phyloP scores from a whole-genome alignment of 2,888 invertebrate species.

The Halocaridina rubra region DNA sequence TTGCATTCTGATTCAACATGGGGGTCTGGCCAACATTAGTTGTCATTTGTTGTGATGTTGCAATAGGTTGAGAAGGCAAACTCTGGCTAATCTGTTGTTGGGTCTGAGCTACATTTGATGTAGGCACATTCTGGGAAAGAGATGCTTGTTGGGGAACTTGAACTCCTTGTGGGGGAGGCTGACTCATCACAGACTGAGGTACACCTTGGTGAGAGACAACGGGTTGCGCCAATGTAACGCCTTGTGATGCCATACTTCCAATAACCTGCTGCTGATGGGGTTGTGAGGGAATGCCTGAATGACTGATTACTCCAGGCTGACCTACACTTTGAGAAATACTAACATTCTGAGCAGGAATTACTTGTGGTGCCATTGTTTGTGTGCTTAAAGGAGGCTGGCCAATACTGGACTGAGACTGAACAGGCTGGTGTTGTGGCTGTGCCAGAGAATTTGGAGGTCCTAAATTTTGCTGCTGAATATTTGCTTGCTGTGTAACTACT shows the following conservation, averaged over 20 bases:
- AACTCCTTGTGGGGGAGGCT: conserved; percentile 17
- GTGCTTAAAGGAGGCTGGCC: conserved; percentile 24
- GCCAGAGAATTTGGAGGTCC: conserved; percentile 18
- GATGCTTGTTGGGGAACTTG: conserved; percentile 13
- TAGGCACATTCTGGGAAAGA: conserved; percentile 18
- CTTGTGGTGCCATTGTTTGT: conserved; percentile 22
- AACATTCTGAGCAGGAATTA: conserved; percentile 1
- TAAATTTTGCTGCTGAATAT: conserved; percentile 11
- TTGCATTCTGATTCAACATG: neutral
- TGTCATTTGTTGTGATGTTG: neutral
- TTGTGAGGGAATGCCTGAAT: conserved; percentile 4
- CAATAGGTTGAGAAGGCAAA: conserved; percentile 12
- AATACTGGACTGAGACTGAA: conserved; percentile 16
- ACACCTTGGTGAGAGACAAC: conserved; percentile 31
- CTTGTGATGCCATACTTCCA: neutral
- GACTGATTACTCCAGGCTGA: conserved; percentile 22
- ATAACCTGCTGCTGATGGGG: conserved; percentile 25
- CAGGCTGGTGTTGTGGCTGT: conserved; percentile 26
- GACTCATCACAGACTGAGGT: conserved; percentile 27
- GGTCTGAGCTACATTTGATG: neutral
- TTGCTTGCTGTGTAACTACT: neutral
- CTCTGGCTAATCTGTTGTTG: conserved; percentile 25
- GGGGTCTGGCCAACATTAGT: conserved; percentile 2
- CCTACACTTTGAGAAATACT: neutral
- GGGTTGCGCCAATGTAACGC: neutral